These are phyloP conservation scores for Allophyes oxyacanthae DNA, from an alignment of 2,888 invertebrate species.

Conservation along the genomic window DNA sequence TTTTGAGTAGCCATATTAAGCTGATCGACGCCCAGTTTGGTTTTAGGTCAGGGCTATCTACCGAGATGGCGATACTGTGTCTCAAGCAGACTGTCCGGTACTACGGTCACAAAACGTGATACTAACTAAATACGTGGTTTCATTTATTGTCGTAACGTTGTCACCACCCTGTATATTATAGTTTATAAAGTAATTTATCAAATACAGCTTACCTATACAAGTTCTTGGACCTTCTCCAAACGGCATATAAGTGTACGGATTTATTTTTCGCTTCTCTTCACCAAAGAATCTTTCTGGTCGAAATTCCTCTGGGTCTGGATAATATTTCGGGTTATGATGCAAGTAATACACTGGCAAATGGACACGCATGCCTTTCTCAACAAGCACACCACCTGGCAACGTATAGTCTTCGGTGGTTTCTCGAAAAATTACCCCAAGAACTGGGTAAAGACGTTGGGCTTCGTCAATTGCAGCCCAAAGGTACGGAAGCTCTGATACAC, in stretches of 20 bases:
- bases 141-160: no score
- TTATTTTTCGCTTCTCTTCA: constrained; percentile 57
- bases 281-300: constrained; percentile 67
- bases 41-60: no score
- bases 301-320: constrained; percentile 65
- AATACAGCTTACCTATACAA: constrained; percentile 64
- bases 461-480: constrained; percentile 65
- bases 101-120: no score
- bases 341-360: constrained; percentile 66
- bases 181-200: no score
- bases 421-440: constrained; percentile 60
- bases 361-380: constrained; percentile 63
- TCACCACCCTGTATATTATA: no score
- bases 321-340: constrained; percentile 64
- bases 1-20: no score
- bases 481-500: constrained; percentile 61
- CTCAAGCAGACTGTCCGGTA: no score
- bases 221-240: constrained; percentile 70
- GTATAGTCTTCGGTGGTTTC: constrained; percentile 66
- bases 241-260: constrained; percentile 63
- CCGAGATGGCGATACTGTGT: no score
- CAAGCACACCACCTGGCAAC: constrained; percentile 59
- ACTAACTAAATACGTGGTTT: no score
- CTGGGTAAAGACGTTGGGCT: constrained; percentile 65
- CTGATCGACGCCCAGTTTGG: no score